phyloP scores from a whole-genome alignment of 2,113 vertebrate species.

The Felis chaus region DNA sequence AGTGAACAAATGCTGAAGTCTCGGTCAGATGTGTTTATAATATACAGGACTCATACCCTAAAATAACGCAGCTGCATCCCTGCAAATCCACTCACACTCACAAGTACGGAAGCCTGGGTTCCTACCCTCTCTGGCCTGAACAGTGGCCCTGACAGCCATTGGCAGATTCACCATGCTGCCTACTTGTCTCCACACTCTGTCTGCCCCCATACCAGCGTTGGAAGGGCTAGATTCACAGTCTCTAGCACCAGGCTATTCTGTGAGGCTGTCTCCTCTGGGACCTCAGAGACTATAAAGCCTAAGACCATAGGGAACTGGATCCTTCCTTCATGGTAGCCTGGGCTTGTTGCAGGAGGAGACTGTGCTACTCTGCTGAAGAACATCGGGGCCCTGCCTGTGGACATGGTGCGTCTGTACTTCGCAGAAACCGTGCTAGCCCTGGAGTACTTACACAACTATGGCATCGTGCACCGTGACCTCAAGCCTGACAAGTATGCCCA shows the following conservation, averaged over 20 bases:
- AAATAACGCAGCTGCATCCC: not conserved
- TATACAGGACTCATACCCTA: not conserved
- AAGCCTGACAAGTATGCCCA: constrained; percentile 96
- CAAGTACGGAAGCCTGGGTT: not conserved
- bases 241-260: not conserved
- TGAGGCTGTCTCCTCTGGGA: not conserved
- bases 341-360: constrained; percentile 90
- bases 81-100: not conserved
- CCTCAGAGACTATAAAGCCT: not conserved
- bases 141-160: not conserved
- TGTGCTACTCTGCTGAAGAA: constrained; percentile 98
- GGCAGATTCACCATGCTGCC: not conserved
- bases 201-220: not conserved
- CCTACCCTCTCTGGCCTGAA: not conserved
- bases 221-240: not conserved
- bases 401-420: constrained; percentile 98
- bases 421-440: constrained; percentile 96
- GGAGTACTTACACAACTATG: constrained; percentile 98
- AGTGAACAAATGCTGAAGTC: not conserved
- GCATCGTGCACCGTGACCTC: constrained; percentile 98
- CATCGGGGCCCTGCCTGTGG: constrained; percentile 95
- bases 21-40: not conserved
- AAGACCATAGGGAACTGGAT: not conserved
- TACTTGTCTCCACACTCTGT: not conserved
- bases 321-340: constrained; percentile 22